phyloP scores from a whole-genome alignment of 2,888 invertebrate genomes.

The Drosophila ezoana region DNA sequence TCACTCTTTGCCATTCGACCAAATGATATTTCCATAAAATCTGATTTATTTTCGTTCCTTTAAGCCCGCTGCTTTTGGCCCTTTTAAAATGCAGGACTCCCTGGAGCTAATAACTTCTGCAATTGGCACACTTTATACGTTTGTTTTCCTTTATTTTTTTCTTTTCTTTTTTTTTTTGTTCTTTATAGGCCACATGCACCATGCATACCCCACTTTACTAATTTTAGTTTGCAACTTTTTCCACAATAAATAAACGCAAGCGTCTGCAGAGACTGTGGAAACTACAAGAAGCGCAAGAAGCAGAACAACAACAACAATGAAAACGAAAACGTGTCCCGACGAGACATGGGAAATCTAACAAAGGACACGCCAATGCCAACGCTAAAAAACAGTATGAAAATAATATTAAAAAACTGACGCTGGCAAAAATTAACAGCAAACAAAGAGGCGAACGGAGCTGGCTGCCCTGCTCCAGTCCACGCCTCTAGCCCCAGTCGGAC shows the following conservation, averaged over 20 bases:
- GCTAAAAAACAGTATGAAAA: conserved; percentile 26
- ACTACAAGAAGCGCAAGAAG: conserved; percentile 28
- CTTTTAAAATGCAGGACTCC: conserved; percentile 9
- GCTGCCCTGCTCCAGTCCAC: conserved; percentile 27
- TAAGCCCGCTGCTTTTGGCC: conserved; percentile 10
- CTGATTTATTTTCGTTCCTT: conserved; percentile 7
- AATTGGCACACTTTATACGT: conserved; percentile 67
- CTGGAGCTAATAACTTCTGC: conserved; percentile 56
- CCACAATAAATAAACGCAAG: conserved; percentile 67
- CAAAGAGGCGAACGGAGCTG: conserved; percentile 62
- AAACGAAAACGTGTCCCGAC: conserved; percentile 55
- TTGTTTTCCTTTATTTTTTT: conserved; percentile 7
- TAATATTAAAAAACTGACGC: conserved; percentile 23
- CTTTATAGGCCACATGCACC: conserved; percentile 48
- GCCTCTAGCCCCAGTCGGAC: conserved; percentile 22
- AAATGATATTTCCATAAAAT: no score
- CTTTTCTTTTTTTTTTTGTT: background rate
- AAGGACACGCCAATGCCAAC: conserved; percentile 57
- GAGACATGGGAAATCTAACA: conserved; percentile 74
- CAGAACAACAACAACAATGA: conserved; percentile 25
- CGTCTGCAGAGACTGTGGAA: conserved; percentile 59
- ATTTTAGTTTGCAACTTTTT: conserved; percentile 76
- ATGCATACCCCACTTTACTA: conserved; percentile 62
- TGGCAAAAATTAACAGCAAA: conserved; percentile 72
- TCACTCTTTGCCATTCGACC: no score